These are phyloP conservation scores for Naso thynnoides DNA, from an alignment of 2,797 vertebrate genomes.

Conservation along the genomic window DNA sequence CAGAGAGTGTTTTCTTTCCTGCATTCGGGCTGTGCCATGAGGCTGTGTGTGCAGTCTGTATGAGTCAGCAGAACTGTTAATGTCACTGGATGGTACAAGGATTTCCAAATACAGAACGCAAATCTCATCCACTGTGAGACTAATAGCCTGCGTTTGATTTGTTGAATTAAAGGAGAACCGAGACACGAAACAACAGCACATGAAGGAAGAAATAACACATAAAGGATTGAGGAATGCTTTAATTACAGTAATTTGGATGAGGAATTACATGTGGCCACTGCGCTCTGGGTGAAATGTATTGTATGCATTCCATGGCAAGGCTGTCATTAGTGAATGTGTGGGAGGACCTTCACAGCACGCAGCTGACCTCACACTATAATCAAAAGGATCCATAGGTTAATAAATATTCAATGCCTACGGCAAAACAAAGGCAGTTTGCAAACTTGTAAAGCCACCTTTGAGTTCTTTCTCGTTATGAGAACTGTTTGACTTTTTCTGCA, in stretches of 20 bases:
- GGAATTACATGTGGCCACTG: conserved; percentile 78
- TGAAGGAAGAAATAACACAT: conserved; percentile 64
- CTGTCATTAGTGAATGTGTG: conserved; percentile 80
- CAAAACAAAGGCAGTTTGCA: conserved; percentile 66
- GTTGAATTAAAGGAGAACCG: conserved; percentile 41
- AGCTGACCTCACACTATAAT: conserved; percentile 76
- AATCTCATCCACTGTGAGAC: conserved; percentile 15
- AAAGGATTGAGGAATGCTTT: conserved; percentile 79
- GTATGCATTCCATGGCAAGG: conserved; percentile 64
- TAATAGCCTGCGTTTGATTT: conserved; percentile 53
- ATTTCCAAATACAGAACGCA: conserved; percentile 19
- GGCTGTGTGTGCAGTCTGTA: conserved; percentile 5
- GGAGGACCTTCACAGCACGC: conserved; percentile 63
- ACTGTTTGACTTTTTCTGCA: conserved; percentile 62
- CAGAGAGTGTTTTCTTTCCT: conserved; percentile 20
- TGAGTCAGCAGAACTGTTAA: conserved; percentile 45
- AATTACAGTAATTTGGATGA: conserved; percentile 83
- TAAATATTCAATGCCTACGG: conserved; percentile 73
- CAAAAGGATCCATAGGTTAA: conserved; percentile 76
- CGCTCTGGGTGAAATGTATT: conserved; percentile 72
- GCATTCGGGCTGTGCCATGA: conserved; percentile 17
- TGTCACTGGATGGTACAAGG: neutral
- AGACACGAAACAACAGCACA: conserved; percentile 61
- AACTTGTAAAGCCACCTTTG: conserved; percentile 45
- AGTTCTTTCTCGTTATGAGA: conserved; percentile 73